phyloP scores from a whole-genome alignment of 2,888 invertebrate genomes.

The Spodoptera picta region DNA sequence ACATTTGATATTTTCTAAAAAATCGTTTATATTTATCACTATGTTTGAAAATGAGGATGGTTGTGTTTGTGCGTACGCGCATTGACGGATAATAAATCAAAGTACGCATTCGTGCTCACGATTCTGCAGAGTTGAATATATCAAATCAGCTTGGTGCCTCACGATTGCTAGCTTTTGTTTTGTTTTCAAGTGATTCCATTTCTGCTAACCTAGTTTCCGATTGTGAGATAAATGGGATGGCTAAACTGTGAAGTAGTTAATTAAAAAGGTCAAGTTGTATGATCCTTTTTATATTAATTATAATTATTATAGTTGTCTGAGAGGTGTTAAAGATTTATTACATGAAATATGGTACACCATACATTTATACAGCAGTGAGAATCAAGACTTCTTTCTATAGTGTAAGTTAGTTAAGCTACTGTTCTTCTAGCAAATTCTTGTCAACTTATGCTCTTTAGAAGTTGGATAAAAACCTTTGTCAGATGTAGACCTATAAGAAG shows the following conservation, averaged over 20 bases:
- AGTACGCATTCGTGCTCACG: slow-evolving; percentile 75
- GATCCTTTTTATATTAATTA: slow-evolving; percentile 29
- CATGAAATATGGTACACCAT: too few species aligned
- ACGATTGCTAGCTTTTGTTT: slow-evolving; percentile 83
- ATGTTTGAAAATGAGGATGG: slow-evolving; percentile 58
- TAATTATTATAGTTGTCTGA: slow-evolving; percentile 29
- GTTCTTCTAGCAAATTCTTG: too few species aligned
- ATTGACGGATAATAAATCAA: slow-evolving; percentile 79
- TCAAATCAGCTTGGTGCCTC: slow-evolving; percentile 87
- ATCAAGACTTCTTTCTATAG: too few species aligned
- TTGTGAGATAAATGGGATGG: slow-evolving; percentile 48
- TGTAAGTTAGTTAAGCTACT: too few species aligned
- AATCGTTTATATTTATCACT: slow-evolving; percentile 58
- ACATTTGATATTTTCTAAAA: slow-evolving; percentile 63
- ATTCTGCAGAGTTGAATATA: slow-evolving; percentile 82
- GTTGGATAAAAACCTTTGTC: too few species aligned
- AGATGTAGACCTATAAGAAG: too few species aligned
- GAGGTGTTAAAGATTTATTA: slow-evolving; percentile 11
- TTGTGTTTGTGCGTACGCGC: slow-evolving; percentile 37
- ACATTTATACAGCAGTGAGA: too few species aligned
- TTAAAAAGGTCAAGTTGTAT: slow-evolving; percentile 29
- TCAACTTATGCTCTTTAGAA: too few species aligned
- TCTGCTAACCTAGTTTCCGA: slow-evolving; percentile 76
- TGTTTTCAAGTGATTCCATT: slow-evolving; percentile 69
- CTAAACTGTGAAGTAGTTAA: slow-evolving; percentile 35